These are phyloP conservation scores for Ectobius pallidus DNA, from an alignment of 2,888 invertebrate genomes.

Conservation along the genomic window DNA sequence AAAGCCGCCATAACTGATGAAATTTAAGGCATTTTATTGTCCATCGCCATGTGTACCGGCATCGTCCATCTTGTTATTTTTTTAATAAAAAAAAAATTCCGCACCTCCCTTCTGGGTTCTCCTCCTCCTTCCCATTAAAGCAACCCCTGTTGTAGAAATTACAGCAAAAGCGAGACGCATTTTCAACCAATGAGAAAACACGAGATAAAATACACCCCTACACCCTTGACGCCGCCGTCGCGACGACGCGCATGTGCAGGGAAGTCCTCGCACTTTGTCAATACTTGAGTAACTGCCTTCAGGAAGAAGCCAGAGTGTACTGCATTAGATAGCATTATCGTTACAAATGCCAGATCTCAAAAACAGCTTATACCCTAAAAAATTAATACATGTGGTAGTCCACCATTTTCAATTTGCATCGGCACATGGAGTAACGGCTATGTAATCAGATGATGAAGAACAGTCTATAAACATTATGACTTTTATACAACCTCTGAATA, in stretches of 20 bases:
- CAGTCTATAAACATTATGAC: no score
- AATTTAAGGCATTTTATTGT: not conserved
- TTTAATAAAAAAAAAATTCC: no score
- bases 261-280: not conserved
- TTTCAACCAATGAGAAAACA: not conserved
- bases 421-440: no score
- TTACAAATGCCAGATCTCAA: not conserved
- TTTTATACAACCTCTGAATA: no score
- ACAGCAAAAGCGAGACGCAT: not conserved
- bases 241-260: not conserved
- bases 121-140: not conserved
- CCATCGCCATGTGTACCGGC: not conserved
- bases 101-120: not conserved
- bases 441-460: no score
- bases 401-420: no score
- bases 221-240: not conserved
- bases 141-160: not conserved
- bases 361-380: not conserved
- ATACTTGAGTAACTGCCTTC: not conserved
- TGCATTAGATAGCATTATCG: no score
- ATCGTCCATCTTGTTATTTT: constrained; percentile 4
- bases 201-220: not conserved
- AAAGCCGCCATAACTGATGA: not conserved
- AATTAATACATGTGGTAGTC: not conserved
- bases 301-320: not conserved